Evolutionary conservation across 2,797 vertebrate species (phyloP).

Genomic region (Aselliscus stoliczkanus): DNA sequence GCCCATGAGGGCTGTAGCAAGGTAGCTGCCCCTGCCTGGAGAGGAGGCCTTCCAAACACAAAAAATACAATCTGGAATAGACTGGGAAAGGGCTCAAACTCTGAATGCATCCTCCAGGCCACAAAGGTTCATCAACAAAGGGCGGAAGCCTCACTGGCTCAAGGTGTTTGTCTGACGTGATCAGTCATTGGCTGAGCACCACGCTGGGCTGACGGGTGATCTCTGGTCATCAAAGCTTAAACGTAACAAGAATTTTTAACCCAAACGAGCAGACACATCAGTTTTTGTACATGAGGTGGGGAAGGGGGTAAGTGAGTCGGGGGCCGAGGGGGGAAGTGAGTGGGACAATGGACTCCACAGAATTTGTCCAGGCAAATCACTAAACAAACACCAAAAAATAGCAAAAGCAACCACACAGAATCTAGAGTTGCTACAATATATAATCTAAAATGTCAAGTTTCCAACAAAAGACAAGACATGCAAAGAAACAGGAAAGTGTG

Average conservation of each 20-base stretch:
- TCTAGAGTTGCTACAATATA: background rate
- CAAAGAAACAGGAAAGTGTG: conserved; percentile 7
- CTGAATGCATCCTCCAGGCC: background rate
- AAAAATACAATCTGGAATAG: background rate
- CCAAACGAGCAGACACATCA: background rate
- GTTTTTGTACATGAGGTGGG: background rate
- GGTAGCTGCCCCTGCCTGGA: background rate
- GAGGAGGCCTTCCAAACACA: background rate
- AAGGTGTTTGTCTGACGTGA: background rate
- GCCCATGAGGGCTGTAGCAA: background rate
- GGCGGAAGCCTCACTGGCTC: background rate
- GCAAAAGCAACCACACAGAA: background rate
- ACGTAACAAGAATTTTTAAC: background rate
- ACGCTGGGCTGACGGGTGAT: background rate
- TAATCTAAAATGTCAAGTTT: background rate
- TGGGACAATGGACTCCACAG: background rate
- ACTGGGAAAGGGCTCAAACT: background rate
- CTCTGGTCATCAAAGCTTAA: background rate
- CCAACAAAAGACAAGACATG: background rate
- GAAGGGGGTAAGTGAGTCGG: background rate
- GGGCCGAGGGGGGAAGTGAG: too few relatives aligned
- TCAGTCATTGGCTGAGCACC: background rate
- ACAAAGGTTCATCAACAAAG: background rate
- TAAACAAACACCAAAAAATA: background rate
- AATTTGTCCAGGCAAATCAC: conserved; percentile 8